Conservation (phyloP, 2,888 invertebrate species). For the Campoplex capitator region DNA sequence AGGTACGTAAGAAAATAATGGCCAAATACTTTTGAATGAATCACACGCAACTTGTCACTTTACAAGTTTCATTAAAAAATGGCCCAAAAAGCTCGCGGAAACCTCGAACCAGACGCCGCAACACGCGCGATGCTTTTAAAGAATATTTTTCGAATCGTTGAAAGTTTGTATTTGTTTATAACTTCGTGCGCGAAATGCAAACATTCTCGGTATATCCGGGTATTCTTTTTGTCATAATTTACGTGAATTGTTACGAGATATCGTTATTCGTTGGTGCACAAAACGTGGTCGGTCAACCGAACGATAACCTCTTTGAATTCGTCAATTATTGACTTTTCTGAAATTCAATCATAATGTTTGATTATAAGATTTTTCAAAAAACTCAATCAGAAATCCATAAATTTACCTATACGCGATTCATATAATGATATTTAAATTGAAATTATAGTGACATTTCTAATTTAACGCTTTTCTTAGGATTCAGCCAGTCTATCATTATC, state of each 20-base stretch:
- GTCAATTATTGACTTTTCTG: not conserved
- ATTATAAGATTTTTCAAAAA: not conserved
- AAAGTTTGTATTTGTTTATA: conserved; percentile 22
- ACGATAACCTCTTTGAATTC: conserved; percentile 71
- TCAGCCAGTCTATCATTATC: not conserved
- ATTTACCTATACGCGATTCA: not conserved
- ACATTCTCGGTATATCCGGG: not conserved
- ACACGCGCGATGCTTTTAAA: conserved; percentile 70
- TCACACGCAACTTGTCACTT: not conserved
- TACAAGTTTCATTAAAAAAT: not conserved
- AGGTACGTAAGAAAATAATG: conserved; percentile 26
- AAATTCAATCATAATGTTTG: not conserved
- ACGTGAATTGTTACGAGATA: not conserved
- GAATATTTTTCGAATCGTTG: conserved; percentile 76
- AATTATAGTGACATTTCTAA: not conserved
- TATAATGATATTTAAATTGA: not conserved
- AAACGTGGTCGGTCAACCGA: conserved; percentile 31
- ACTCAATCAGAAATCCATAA: not conserved
- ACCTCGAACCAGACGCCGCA: conserved; percentile 76
- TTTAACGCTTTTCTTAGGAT: not conserved
- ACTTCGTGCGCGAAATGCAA: not conserved
- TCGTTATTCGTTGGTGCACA: not conserved
- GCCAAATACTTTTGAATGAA: not conserved
- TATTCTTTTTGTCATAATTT: not conserved
- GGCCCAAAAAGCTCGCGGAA: conserved; percentile 14